Evolutionary conservation across 2,888 invertebrate species (phyloP).

Genomic region (Athrips mouffetella): DNA sequence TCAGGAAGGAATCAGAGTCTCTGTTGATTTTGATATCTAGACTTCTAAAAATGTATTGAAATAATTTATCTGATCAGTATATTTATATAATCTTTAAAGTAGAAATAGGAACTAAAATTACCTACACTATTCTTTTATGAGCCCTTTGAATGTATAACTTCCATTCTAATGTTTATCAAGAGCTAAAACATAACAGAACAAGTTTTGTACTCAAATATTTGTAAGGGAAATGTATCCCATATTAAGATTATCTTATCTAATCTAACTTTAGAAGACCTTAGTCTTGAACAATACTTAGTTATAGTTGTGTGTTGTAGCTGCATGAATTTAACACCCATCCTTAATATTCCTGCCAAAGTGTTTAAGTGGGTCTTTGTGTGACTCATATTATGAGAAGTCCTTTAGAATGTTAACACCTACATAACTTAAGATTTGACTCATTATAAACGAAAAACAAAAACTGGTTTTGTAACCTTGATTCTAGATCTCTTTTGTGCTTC

Average conservation of each 20-base stretch:
- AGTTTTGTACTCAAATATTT: constrained; percentile 46
- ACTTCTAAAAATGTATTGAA: no score
- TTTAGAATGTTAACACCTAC: constrained; percentile 12
- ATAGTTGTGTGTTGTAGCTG: neutral
- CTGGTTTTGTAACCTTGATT: constrained; percentile 51
- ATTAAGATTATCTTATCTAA: constrained; percentile 36
- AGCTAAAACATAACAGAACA: constrained; percentile 29
- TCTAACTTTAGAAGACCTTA: constrained; percentile 30
- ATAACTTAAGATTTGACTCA: constrained; percentile 23
- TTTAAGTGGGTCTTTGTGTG: constrained; percentile 17
- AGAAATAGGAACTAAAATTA: neutral
- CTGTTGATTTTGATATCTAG: no score
- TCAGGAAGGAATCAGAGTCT: no score
- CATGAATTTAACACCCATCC: no score
- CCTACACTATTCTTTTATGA: no score
- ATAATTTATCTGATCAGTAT: no score
- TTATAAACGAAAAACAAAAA: constrained; percentile 28
- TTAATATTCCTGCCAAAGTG: neutral
- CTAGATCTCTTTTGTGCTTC: constrained; percentile 35
- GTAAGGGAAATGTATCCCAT: constrained; percentile 36
- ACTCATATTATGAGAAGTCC: constrained; percentile 23
- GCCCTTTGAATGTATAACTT: no score
- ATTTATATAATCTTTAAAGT: no score
- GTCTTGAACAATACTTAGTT: constrained; percentile 20
- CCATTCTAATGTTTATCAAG: no score